Percentiles rank a stretch among this genome's conserved stretches.
phyloP scores from a whole-genome alignment of 2,888 invertebrate genomes.

The Aelia acuminata region DNA sequence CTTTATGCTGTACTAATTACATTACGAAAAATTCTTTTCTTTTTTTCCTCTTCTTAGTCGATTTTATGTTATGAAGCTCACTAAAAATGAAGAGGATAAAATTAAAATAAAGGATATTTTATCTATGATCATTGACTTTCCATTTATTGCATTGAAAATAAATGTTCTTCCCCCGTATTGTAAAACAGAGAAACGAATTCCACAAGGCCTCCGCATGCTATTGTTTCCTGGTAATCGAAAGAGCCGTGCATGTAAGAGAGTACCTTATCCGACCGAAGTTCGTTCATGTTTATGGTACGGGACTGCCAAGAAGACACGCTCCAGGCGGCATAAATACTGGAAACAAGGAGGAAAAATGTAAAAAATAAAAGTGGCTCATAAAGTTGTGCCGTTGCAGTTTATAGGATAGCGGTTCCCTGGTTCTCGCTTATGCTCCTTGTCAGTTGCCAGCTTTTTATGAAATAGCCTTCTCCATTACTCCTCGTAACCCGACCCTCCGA shows the following conservation, averaged over 20 bases:
- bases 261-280: background rate
- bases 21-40: too few species aligned
- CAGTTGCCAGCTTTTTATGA: slow-evolving; percentile 44
- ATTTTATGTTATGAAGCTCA: too few species aligned
- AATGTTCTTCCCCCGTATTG: background rate
- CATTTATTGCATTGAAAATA: too few species aligned
- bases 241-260: background rate
- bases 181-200: background rate
- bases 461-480: background rate
- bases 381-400: background rate
- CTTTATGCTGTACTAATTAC: too few species aligned
- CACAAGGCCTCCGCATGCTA: background rate
- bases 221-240: background rate
- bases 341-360: slow-evolving; percentile 27
- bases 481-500: slow-evolving; percentile 13
- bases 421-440: slow-evolving; percentile 40
- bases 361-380: slow-evolving; percentile 33
- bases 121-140: too few species aligned
- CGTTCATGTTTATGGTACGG: background rate
- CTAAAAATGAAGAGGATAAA: too few species aligned
- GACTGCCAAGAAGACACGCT: slow-evolving; percentile 39
- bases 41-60: too few species aligned
- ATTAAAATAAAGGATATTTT: too few species aligned
- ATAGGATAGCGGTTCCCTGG: slow-evolving; percentile 42
- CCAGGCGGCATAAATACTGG: slow-evolving; percentile 15